Base-by-base conservation (phyloP, 2,797 vertebrate species). In the Ispidina lecontei region DNA sequence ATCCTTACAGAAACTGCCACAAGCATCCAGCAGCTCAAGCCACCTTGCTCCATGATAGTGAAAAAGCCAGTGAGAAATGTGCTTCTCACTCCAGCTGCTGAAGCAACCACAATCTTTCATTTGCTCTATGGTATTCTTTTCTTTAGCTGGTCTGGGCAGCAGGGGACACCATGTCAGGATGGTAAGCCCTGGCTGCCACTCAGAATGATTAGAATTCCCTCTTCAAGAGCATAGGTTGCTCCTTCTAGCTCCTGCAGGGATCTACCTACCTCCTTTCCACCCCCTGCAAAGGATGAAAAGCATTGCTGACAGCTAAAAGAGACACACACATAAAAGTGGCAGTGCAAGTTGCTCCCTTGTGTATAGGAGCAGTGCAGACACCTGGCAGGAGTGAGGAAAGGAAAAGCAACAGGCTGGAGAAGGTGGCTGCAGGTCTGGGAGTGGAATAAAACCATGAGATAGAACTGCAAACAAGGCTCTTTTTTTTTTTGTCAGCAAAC, bases 271-370 rank as follows among this genome's bases (percentile, higher is more conserved):
- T 6, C 22, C 4, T 8, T 65, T 33, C 13, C 62, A 73, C 2
- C 5, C 28, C 58, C 25, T 0, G 54, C 54, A 64, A 80, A 84
- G 16, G 29, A 25, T 18, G 58, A 78, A 77, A 72, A 49, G 7
- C 25, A 44, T 5, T 52, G 31, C 41, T 47, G 21, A 43, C 22
- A 79, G 79, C 43, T 37, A 39, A 46, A 3, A 29, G 14, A 31
- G 13, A 67, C 6, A 22, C 4, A 31, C 9, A 28, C 13, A 4
- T 5, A 37, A 14, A 37, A 0, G 3, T 1, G 65, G 44, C 13
- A 17, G 33, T 22, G n/a, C 10, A 18, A 33, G 37, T 19, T 20
- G 58, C 19, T 64, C 58, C 52, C 22, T 16, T 28, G 8, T 3
- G 15, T 28, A 12, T 2, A 52, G 49, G 26, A 74, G 44, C 49